phyloP scores from a whole-genome alignment of 2,113 vertebrate species.

The Chloebia gouldiae region DNA sequence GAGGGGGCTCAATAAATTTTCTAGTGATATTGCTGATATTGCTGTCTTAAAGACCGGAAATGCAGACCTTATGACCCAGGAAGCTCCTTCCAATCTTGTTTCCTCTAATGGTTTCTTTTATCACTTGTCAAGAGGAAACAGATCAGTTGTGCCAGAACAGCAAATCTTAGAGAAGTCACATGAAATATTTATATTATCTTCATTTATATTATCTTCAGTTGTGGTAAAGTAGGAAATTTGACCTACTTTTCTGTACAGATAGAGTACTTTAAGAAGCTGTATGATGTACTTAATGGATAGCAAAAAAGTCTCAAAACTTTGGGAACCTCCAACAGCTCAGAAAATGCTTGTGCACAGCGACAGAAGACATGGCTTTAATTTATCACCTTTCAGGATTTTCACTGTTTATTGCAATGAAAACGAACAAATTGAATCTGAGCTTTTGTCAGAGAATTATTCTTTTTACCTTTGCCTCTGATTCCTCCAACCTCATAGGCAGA shows the following conservation, averaged over 20 bases:
- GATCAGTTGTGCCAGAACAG: neutral
- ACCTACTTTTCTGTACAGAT: neutral
- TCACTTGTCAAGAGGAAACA: neutral
- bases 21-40: neutral
- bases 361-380: neutral
- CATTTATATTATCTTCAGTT: neutral
- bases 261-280: neutral
- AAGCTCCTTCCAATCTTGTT: neutral
- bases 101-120: neutral
- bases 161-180: neutral
- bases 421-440: neutral
- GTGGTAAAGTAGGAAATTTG: neutral
- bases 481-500: neutral
- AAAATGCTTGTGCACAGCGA: neutral
- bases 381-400: neutral
- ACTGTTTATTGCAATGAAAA: neutral
- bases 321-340: neutral
- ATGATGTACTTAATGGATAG: neutral
- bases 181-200: constrained; percentile 30
- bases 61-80: neutral
- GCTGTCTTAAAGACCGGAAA: neutral
- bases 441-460: neutral
- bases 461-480: neutral
- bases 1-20: neutral
- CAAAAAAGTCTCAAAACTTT: neutral